Evolutionary conservation across 2,797 vertebrate genomes (phyloP).

Genomic region (Pipistrellus pipistrellus): DNA sequence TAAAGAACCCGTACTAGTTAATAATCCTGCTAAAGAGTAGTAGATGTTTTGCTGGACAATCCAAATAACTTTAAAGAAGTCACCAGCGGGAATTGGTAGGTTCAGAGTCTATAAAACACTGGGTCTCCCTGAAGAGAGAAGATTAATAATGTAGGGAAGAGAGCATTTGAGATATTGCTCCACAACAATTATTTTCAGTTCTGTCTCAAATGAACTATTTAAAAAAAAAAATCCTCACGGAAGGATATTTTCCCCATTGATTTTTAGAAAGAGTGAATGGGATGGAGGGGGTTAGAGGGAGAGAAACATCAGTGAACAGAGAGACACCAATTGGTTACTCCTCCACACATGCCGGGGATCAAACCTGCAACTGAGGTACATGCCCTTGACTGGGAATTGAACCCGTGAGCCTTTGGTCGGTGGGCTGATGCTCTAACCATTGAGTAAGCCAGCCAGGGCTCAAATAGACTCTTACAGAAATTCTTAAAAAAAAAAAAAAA

Average conservation of each 20-base stretch:
- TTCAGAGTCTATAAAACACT: not conserved
- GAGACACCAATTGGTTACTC: no score
- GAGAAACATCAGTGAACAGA: no score
- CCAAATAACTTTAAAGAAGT: constrained; percentile 3
- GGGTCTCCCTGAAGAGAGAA: not conserved
- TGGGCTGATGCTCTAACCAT: no score
- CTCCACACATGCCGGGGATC: no score
- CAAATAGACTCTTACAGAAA: not conserved
- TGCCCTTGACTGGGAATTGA: no score
- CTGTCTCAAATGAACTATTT: not conserved
- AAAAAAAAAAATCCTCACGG: no score
- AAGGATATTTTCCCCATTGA: no score
- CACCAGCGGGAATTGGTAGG: not conserved
- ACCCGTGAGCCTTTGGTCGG: no score
- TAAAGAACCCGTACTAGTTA: not conserved
- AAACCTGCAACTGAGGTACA: no score
- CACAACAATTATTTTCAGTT: not conserved
- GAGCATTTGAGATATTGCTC: not conserved
- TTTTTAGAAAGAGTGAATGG: no score
- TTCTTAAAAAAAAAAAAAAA: not conserved
- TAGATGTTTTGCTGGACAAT: not conserved
- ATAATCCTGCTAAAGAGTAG: not conserved
- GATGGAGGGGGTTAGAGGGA: no score
- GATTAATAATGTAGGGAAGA: not conserved
- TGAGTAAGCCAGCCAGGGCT: no score